A percentile compares a stretch with the other conserved stretches of the same genome.
Conservation (phyloP, 2,113 vertebrate genomes). For the Eurystomus gularis region DNA sequence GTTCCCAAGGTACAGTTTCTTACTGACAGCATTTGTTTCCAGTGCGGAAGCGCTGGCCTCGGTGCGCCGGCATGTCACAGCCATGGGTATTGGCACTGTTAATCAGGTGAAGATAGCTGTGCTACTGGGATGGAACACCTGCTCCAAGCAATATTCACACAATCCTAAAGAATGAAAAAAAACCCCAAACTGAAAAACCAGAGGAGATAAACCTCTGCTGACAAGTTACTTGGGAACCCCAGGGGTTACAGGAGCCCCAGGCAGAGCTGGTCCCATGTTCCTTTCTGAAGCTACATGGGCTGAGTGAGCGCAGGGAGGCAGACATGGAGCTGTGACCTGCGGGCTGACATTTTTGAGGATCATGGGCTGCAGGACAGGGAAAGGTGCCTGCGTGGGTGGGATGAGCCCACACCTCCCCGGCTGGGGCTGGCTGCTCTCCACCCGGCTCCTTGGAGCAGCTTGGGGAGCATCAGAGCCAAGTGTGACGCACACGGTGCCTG, state of each 20-base stretch:
- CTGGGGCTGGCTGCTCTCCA: background rate
- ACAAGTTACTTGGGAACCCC: background rate
- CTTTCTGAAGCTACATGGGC: fast-evolving
- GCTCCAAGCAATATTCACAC: background rate
- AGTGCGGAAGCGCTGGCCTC: background rate
- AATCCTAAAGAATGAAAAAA: background rate
- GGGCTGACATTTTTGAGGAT: background rate
- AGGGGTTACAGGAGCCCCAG: background rate
- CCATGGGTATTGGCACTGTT: background rate
- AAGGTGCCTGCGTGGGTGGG: background rate
- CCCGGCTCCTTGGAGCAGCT: background rate
- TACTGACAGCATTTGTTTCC: background rate
- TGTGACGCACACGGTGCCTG: background rate
- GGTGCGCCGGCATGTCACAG: background rate
- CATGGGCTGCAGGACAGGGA: background rate
- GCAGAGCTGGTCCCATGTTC: background rate
- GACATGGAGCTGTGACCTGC: fast-evolving
- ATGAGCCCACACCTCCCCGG: background rate
- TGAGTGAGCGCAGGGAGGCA: background rate
- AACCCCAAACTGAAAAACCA: background rate
- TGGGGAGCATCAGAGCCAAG: background rate
- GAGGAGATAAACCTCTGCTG: background rate
- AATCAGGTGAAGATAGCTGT: background rate
- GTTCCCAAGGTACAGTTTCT: background rate
- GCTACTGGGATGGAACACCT: background rate